Evolutionary conservation across 2,888 invertebrate species (phyloP).

Genomic region (Schrankia costaestrigalis): DNA sequence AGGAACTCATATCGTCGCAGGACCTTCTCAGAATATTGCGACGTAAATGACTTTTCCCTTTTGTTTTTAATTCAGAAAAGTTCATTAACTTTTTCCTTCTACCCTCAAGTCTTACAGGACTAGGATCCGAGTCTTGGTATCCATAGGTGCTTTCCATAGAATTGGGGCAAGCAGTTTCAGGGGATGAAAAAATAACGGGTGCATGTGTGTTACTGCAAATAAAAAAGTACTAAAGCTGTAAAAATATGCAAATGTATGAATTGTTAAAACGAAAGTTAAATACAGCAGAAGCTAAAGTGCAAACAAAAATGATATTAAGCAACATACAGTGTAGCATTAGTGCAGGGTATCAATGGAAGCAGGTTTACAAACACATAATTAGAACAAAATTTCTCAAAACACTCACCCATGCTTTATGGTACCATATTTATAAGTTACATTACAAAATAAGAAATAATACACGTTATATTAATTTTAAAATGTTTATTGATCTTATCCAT

Average conservation of each 20-base stretch:
- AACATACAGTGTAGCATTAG: constrained; percentile 11
- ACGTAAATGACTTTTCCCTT: constrained; percentile 29
- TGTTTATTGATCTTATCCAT: constrained; percentile 43
- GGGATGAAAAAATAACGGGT: constrained; percentile 31
- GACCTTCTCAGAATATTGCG: too few relatives aligned
- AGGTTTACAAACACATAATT: constrained; percentile 49
- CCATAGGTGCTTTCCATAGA: constrained; percentile 62
- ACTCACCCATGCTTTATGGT: background rate
- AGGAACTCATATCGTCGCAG: too few relatives aligned
- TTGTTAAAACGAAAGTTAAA: constrained; percentile 14
- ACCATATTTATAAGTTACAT: background rate
- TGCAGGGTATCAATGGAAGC: constrained; percentile 57
- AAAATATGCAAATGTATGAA: constrained; percentile 1
- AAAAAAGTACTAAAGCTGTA: constrained; percentile 21
- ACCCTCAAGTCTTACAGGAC: constrained; percentile 33
- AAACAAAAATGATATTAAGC: constrained; percentile 27
- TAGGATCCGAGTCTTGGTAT: constrained; percentile 62
- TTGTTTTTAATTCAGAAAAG: constrained; percentile 28
- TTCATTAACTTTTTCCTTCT: constrained; percentile 44
- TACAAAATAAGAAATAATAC: constrained; percentile 35
- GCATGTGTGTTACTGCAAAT: too few relatives aligned
- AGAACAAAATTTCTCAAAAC: too few relatives aligned
- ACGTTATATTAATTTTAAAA: constrained; percentile 32
- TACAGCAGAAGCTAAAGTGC: constrained; percentile 40
- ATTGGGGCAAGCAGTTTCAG: constrained; percentile 34